A percentile compares a stretch with the other conserved stretches of the same genome.
Evolutionary conservation across 2,888 invertebrate species (phyloP).

Genomic region (Branchellion lobata): DNA sequence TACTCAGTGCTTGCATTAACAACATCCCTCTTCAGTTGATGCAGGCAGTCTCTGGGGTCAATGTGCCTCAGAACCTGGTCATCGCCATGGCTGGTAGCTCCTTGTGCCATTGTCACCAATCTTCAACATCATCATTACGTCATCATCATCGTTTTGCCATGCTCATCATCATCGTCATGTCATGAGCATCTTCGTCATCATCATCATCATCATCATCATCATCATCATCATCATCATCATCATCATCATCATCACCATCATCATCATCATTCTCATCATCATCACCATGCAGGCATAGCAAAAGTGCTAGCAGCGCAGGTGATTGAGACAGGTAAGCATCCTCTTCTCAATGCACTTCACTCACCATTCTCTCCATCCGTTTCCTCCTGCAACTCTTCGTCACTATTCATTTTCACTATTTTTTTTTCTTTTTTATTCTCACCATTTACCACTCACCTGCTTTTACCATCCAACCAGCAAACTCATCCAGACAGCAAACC

Average conservation of each 20-base stretch:
- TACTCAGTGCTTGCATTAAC: too few species aligned
- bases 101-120: conserved; percentile 99
- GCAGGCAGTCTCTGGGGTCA: conserved; percentile 85
- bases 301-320: conserved; percentile 99
- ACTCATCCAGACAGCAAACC: too few species aligned
- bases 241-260: neutral
- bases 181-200: too few species aligned
- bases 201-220: too few species aligned
- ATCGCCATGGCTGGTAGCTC: conserved; percentile 99
- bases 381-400: neutral
- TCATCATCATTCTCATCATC: conserved; percentile 13
- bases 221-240: conserved; percentile 24
- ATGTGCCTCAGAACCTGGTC: conserved; percentile 96
- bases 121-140: conserved; percentile 96
- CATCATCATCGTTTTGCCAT: conserved; percentile 74
- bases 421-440: neutral
- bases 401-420: neutral
- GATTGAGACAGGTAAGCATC: conserved; percentile 91
- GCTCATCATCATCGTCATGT: neutral
- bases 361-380: neutral
- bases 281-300: conserved; percentile 76
- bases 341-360: neutral
- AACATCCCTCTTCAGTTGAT: conserved; percentile 73
- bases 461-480: too few species aligned
- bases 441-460: too few species aligned